These are phyloP conservation scores for Pipra filicauda DNA, from an alignment of 2,113 vertebrate species.

Conservation along the genomic window DNA sequence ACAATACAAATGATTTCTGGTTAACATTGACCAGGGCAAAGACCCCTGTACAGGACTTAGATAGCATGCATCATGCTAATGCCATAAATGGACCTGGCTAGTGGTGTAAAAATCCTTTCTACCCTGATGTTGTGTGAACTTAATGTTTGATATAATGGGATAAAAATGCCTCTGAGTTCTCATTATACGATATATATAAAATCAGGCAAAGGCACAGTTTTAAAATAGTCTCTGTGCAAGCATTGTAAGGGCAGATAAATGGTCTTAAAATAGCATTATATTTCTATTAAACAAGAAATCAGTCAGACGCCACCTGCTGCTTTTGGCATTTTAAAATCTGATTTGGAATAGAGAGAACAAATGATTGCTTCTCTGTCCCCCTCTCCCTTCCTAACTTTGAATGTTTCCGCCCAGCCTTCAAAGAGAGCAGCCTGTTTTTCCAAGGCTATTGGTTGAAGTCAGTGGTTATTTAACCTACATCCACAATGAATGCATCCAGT, in stretches of 20 bases:
- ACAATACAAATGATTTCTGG: not conserved
- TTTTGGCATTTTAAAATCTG: slow-evolving; percentile 62
- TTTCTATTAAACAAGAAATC: slow-evolving; percentile 58
- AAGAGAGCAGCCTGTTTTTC: not conserved
- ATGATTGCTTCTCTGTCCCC: slow-evolving; percentile 33
- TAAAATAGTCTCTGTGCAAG: not conserved
- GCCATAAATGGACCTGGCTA: not conserved
- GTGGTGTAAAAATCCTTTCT: not conserved
- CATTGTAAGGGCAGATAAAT: slow-evolving; percentile 34
- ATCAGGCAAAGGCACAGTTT: not conserved
- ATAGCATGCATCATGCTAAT: not conserved
- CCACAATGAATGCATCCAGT: slow-evolving; percentile 14
- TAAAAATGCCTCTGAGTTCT: not conserved
- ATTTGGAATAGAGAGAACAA: slow-evolving; percentile 35
- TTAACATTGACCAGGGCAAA: not conserved
- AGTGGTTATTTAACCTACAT: not conserved
- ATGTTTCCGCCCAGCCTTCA: not conserved
- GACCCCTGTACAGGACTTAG: not conserved
- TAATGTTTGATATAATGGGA: not conserved
- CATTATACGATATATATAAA: slow-evolving; percentile 30
- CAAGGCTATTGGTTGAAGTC: not conserved
- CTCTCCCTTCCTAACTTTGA: not conserved
- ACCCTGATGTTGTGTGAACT: not conserved
- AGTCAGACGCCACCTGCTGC: slow-evolving; percentile 49
- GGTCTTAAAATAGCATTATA: slow-evolving; percentile 53